Evolutionary conservation across 2,888 invertebrate genomes (phyloP), one percentile per base, ranked within the genome.

Genomic region (Brachypalpus laphriformis): DNA sequence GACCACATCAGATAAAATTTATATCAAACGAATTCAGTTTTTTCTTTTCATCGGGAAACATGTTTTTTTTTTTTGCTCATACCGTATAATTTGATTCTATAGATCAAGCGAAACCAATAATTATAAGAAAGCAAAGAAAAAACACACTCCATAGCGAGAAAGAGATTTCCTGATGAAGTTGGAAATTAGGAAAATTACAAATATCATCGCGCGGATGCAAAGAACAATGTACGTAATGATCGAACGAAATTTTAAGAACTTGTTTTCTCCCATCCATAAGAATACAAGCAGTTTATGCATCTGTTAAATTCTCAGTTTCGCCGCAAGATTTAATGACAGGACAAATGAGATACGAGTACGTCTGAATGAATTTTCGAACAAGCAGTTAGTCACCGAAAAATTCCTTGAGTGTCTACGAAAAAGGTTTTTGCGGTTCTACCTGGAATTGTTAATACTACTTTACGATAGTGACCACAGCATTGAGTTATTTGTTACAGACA

Each of bases 81-180:
- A 70, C 51, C 61, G 61, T 61, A 77, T 77, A 77, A 77, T 77
- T 77, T 77, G 61, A 70, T 77, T 77, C 54, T 34, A 65, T 34
- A 65, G 74, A 75, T 68, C 47, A 40, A 37, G 66, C 31, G 18
- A 45, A 66, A 25, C 66, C 66, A 66, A 75, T 75, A 75, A 63
- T 75, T 75, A 63, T 18, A 42, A 28, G 70, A 22, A n/a, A 68
- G 18, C 20, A 14, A 20, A 18, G 45, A 31, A 57, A 57, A 34
- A 59, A 71, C 18, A 9, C 9, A 25, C 28, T 49, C 11, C 8
- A n/a, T 25, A 28, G n/a, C 37, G 8, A 1, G 37, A 25, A 51
- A 11, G 37, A 28, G 59, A 11, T 40, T 40, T 14, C 1, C 18
- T 11, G 80, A 66, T 80, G 59, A 66, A 34, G 9, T 51, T 74